Evolutionary conservation across 2,888 invertebrate genomes (phyloP), one percentile per base, ranked within the genome.

Genomic region (Dasypogon diadema): DNA sequence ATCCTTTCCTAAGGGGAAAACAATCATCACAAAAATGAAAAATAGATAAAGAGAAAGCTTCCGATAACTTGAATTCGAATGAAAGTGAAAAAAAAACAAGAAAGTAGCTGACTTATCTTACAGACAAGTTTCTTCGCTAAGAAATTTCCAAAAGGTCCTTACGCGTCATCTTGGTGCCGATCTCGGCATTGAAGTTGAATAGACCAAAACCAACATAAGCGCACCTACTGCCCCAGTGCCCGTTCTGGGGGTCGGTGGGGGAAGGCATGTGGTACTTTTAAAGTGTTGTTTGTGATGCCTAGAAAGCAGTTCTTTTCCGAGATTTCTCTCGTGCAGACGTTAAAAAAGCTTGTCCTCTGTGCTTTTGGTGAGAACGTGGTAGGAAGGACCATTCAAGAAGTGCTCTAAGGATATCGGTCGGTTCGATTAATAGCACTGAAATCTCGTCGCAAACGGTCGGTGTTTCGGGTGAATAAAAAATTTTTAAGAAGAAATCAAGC

Each of bases 271-370:
- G 70, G 54, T 34, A 54, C n/a, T 21, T 54, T 70, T 18, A 54
- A 54, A 54, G 54, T 26, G 34, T 54, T 70, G 54, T 70, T 70
- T 70, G 30, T 34, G 24, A 46, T 68, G 48, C 48, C 26, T 68
- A 68, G 65, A 46, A 54, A 70, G 34, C 79, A 79, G 79, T 79
- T 79, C 76, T 73, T 76, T 75, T 79, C 75, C 60, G 80, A 77
- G 74, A 78, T 78, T 78, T 68, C 76, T 77, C 51, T 77, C 46
- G 77, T 76, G 73, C 79, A 77, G 79, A 79, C 79, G 79, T 77
- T 56, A 65, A 18, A 48, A 46, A 48, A 48, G 34, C 65, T 74
- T 12, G 51, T 76, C 51, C 54, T 58, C 34, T 22, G 54, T 34
- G 30, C 74, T 65, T 56, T 46, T 18, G n/a, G 48, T 30, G 30